Percentiles rank a stretch among this genome's conserved stretches.
Evolutionary conservation across 2,888 invertebrate genomes (phyloP).

Genomic region (Tigriopus californicus): DNA sequence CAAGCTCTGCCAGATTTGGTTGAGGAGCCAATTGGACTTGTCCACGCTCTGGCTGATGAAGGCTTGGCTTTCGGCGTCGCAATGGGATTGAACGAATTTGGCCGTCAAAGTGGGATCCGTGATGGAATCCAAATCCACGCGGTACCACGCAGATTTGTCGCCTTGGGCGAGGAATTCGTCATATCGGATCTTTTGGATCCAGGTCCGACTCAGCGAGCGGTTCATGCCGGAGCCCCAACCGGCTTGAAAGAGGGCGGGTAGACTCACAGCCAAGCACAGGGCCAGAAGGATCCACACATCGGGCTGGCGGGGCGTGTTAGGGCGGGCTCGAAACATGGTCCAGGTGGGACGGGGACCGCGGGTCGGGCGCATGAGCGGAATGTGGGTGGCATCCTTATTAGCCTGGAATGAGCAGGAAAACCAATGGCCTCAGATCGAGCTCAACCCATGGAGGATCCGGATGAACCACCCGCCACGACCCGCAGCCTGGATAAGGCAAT

Average conservation of each 20-base stretch:
- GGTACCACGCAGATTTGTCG: constrained; percentile 2
- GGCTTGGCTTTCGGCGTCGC: constrained; percentile 50
- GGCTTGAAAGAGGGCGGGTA: not conserved
- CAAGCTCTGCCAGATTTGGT: constrained; percentile 74
- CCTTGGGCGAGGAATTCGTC: not conserved
- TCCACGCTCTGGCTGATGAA: constrained; percentile 55
- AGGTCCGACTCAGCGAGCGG: not conserved
- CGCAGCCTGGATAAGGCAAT: too few species aligned
- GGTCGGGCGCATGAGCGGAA: too few species aligned
- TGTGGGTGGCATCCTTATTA: too few species aligned
- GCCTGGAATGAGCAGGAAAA: too few species aligned
- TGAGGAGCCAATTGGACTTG: constrained; percentile 64
- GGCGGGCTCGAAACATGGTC: too few species aligned
- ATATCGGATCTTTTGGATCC: not conserved
- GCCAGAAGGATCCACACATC: too few species aligned
- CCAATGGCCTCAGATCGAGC: too few species aligned
- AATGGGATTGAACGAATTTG: constrained; percentile 22
- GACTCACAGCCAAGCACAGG: not conserved
- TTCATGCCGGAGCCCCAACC: not conserved
- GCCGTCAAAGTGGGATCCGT: constrained; percentile 14
- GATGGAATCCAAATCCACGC: not conserved
- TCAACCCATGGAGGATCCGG: too few species aligned
- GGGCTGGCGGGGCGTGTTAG: too few species aligned
- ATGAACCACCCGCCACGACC: too few species aligned
- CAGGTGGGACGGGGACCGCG: too few species aligned